phyloP scores from a whole-genome alignment of 2,797 vertebrate species.

The Squalus acanthias region DNA sequence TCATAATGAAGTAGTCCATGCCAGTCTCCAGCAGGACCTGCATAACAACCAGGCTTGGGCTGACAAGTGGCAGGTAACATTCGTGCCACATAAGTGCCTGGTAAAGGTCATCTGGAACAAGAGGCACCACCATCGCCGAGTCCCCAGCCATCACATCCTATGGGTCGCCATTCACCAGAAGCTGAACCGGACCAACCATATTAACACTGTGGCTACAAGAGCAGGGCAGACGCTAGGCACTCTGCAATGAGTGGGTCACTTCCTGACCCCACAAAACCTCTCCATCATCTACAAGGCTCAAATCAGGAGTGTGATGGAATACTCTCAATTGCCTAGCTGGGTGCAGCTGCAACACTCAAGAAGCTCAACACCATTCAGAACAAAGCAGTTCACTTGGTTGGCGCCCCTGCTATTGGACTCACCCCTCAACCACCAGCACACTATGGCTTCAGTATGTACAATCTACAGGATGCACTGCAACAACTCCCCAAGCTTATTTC shows the following conservation, averaged over 20 bases:
- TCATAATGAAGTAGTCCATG: neutral
- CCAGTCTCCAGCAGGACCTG: neutral
- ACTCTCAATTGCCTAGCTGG: neutral
- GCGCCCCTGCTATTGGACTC: neutral
- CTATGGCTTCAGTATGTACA: neutral
- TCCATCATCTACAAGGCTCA: neutral
- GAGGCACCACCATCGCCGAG: neutral
- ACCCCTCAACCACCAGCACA: neutral
- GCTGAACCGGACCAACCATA: neutral
- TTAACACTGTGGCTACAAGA: neutral
- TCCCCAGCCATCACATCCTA: neutral
- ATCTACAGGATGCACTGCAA: neutral
- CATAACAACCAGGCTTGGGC: neutral
- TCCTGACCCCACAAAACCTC: neutral
- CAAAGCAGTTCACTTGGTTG: neutral
- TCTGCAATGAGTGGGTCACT: neutral
- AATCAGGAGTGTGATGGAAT: neutral
- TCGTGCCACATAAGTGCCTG: no score
- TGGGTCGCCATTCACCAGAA: neutral
- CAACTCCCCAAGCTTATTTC: no score
- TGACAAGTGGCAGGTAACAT: no score
- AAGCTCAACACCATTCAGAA: neutral
- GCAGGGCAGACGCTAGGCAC: no score
- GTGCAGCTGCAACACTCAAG: neutral
- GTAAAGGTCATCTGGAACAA: neutral